These are phyloP conservation scores for Oithona nana DNA, from an alignment of 2,888 invertebrate species.

Conservation along the genomic window DNA sequence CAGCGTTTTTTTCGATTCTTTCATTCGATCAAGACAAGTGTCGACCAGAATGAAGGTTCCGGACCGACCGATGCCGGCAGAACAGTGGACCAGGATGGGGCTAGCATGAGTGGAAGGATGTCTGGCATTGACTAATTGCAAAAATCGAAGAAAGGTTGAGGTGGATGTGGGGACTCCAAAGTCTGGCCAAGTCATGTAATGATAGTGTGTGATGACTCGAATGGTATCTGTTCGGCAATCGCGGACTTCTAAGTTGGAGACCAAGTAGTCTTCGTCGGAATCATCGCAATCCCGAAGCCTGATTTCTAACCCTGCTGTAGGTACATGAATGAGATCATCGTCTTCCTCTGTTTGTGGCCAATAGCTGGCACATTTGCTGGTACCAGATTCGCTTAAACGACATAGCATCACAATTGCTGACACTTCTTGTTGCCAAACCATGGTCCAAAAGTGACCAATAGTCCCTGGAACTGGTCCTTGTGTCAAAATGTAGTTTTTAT, in stretches of 20 bases:
- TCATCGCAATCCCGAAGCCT: background rate
- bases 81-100: background rate
- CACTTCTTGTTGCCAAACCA: background rate
- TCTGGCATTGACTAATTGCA: background rate
- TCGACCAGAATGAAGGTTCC: background rate
- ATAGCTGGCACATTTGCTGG: background rate
- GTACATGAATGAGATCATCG: background rate
- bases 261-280: background rate
- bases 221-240: background rate
- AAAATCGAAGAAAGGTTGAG: background rate
- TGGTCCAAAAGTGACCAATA: background rate
- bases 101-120: background rate
- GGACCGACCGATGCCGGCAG: background rate
- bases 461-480: background rate
- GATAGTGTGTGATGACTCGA: background rate
- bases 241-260: background rate
- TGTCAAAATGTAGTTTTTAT: background rate
- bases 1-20: background rate
- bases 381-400: background rate
- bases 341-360: background rate
- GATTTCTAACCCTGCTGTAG: background rate
- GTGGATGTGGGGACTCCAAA: background rate
- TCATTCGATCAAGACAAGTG: background rate
- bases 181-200: background rate
- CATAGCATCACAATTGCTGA: background rate